Base-by-base conservation (phyloP, 2,888 invertebrate genomes). In the Zele albiditarsus region DNA sequence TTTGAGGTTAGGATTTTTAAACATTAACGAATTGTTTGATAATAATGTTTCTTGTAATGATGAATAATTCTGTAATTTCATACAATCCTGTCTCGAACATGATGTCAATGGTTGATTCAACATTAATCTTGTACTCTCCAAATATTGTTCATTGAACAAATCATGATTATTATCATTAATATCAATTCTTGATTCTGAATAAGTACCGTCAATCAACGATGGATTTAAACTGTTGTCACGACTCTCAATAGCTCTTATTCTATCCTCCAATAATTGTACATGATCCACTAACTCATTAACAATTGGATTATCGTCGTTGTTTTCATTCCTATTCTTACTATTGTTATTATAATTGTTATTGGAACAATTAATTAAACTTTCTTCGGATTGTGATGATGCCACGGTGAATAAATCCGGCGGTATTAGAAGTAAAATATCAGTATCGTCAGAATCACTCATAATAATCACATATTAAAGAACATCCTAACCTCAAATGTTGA, bases 371-470 rank as follows among this genome's bases (percentile, higher is more conserved):
- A 75, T 70, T 3, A 80, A 81, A 63, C 83, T 83, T 14, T 91
- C 91, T 3, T 92, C 92, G 0, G 92, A 91, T 31, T 91, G 92
- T n/a, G 88, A 91, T 6, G 86, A 84, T 80, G 92, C 90, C n/a
- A 93, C 91, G 33, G 92, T 86, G 85, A 93, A 95, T 84, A 94
- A 93, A 88, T 95, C 93, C 16, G 96, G 96, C 77, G 95, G 95
- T 87, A 96, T 94, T 82, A 95, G 89, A 82, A 96, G 89, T 79
- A 96, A 91, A 84, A 95, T 93, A 90, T 96, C 96, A 4, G 96
- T 96, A 90, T 96, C 96, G 91, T 95, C 96, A 77, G 93, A 92
- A 85, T 94, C 94, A 90, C 93, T 93, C 93, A 93, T 93, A 86
- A 93, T 93, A 86, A 90, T 89, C 86, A 28, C 1, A 2, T 3